Evolutionary conservation across 2,797 vertebrate genomes (phyloP), one percentile per base, ranked within the genome.

Genomic region (Falco columbarius): DNA sequence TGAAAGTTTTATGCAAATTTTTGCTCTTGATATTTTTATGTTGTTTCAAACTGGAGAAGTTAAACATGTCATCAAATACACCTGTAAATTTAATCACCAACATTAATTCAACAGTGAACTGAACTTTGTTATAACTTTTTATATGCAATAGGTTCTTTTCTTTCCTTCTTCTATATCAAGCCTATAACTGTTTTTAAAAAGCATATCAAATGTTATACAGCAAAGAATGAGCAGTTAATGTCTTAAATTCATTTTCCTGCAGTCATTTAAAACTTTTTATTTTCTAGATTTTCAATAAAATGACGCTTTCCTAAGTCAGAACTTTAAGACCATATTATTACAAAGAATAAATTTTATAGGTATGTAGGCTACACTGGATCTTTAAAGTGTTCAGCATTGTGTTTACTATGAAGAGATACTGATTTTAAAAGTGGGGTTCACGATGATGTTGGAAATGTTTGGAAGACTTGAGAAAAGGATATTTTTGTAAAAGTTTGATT

Each of bases 201-300:
- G 65, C 51, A 92, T 22, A 52, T 26, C 51, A 93, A 96, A 89
- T 23, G 12, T 59, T 76, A 89, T 29, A 70, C 14, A 85, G 58
- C 38, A 82, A 77, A 70, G 61, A 93, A 70, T 63, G 89, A 89
- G 62, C 89, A 92, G 70, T 93, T 97, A 88, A 67, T 32, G 85
- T 90, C 86, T 94, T 52, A 94, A 93, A 87, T 73, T 93, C 4
- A 22, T 84, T 92, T 96, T 97, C 81, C 44, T 61, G 93, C 12
- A 27, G 32, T 56, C 67, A 95, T 93, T 85, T 95, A 83, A 90
- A 91, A 70, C 65, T 92, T 95, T 93, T 91, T 66, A 91, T 46
- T 95, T 91, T 93, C 95, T 95, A 72, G 84, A 87, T 96, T 97
- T 96, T 97, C 89, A 95, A 93, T 94, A 90, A 97, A 96, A 92